Base-by-base conservation (phyloP, 1,140 invertebrate genomes). In the Bombus affinis region DNA sequence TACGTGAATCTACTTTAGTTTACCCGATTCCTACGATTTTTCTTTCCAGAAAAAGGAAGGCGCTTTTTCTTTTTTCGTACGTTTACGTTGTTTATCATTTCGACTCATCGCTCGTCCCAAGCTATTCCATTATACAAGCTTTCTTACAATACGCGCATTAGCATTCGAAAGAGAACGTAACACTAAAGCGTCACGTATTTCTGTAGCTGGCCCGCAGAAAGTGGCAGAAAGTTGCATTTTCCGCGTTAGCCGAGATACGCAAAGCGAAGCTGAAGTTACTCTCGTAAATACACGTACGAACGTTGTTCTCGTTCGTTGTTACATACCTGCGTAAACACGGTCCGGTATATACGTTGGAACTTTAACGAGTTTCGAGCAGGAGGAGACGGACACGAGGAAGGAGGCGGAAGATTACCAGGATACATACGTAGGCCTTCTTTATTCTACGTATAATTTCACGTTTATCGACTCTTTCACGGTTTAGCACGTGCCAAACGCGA, bases 341-440 rank as follows among this genome's bases (percentile, higher is more conserved):
- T n/a, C 70, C 73, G 77, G 74, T 88, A 35, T 35, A 66, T 66
- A 86, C 84, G 76, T 80, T 47, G 86, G 77, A 66, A 85, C 62
- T 88, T 88, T 89, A 89, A 89, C 86, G 88, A 88, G 83, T 82
- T 88, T 86, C 78, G 83, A 81, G 72, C 39, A 42, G 39, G 13
- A 80, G 44, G 12, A 22, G 25, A 35, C 25, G 71, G 13, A 3
- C 22, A 66, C n/a, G 44, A 39, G 22, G 5, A 35, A 28, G 22
- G n/a, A 42, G 44, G 25, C 9, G 35, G n/a, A 70, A 81, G 32
- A 57, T 66, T 28, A 68, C 68, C 8, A 74, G 59, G 62, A 86
- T 35, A 42, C 4, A 86, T 35, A 42, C 9, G 15, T 25, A 3
- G 22, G 13, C 15, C 2, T 28, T 42, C 68, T 71, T 35, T 59